phyloP scores from a whole-genome alignment of 1,140 invertebrate species.

The Geopemphigus sp. region DNA sequence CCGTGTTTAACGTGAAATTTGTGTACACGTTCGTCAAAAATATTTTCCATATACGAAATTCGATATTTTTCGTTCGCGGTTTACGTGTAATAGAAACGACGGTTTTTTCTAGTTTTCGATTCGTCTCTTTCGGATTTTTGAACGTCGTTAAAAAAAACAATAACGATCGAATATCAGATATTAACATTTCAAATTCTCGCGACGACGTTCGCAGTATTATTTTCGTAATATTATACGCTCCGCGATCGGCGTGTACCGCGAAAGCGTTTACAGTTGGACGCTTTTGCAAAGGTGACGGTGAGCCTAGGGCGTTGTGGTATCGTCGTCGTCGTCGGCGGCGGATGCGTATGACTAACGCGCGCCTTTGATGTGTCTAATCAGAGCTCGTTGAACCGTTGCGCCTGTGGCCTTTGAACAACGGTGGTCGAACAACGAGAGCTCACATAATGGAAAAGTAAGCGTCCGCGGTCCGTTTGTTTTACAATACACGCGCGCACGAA shows the following conservation, averaged over 20 bases:
- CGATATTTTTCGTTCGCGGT: too few species aligned
- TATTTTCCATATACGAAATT: too few species aligned
- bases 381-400: constrained; percentile 33
- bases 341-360: constrained; percentile 3
- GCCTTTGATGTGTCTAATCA: constrained; percentile 48
- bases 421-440: constrained; percentile 44
- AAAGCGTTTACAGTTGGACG: constrained; percentile 27
- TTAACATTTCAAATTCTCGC: not conserved
- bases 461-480: constrained; percentile 22
- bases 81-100: too few species aligned
- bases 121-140: too few species aligned
- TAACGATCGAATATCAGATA: not conserved
- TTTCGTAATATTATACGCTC: constrained; percentile 9
- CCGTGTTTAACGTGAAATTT: too few species aligned
- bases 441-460: constrained; percentile 43
- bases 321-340: not conserved
- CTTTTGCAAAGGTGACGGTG: constrained; percentile 43
- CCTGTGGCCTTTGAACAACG: constrained; percentile 38
- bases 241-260: not conserved
- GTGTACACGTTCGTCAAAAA: too few species aligned
- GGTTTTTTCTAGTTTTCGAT: too few species aligned
- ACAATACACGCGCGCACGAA: not conserved
- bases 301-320: constrained; percentile 15
- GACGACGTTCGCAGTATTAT: not conserved
- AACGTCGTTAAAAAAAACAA: too few species aligned